Evolutionary conservation across 2,113 vertebrate genomes (phyloP).

Genomic region (Terrapene triunguis): DNA sequence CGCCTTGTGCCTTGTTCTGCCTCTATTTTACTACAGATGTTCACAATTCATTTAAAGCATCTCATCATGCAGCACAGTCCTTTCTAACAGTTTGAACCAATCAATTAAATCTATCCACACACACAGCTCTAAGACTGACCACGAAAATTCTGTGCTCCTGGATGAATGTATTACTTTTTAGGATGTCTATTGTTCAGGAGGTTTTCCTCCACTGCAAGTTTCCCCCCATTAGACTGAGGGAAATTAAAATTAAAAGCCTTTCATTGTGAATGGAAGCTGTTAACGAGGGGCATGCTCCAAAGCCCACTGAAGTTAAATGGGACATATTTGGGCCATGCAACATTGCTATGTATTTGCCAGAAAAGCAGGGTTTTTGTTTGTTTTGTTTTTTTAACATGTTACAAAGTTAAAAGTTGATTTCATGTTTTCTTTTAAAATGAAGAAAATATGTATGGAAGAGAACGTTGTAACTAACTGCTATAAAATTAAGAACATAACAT

Average conservation of each 20-base stretch:
- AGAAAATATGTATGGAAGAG: not conserved
- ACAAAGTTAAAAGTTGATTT: not conserved
- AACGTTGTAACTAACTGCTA: not conserved
- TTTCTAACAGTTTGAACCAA: not conserved
- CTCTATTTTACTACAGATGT: not conserved
- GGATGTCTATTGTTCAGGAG: not conserved
- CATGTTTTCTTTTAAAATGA: not conserved
- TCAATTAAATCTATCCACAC: not conserved
- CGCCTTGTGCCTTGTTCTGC: not conserved
- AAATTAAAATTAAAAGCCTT: not conserved
- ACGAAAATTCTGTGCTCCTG: not conserved
- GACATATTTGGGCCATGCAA: not conserved
- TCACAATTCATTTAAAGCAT: not conserved
- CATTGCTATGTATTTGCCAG: fast-evolving
- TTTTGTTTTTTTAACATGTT: not conserved
- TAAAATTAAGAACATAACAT: not conserved
- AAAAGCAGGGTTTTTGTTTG: not conserved
- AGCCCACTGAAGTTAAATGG: not conserved
- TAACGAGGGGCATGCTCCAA: not conserved
- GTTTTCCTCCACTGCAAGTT: not conserved
- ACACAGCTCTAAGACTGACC: not conserved
- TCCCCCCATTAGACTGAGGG: not conserved
- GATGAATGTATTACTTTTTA: not conserved
- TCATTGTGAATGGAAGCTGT: not conserved
- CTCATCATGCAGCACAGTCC: not conserved